These are phyloP conservation scores for Tapirus indicus DNA, from an alignment of 2,797 vertebrate species.

Conservation along the genomic window DNA sequence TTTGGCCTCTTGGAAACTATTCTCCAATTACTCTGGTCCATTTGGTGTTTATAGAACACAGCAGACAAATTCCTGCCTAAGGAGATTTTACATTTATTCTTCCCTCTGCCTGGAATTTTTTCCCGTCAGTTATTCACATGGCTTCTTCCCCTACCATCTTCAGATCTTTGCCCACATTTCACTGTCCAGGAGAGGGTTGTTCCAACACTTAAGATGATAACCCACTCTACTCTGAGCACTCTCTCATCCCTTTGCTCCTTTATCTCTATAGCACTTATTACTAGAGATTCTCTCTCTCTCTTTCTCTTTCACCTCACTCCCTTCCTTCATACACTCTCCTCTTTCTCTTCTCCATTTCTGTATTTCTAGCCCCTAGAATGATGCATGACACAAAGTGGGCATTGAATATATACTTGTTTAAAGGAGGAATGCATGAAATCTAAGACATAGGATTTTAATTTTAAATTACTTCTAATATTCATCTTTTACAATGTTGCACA, in stretches of 20 bases:
- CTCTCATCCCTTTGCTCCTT: neutral
- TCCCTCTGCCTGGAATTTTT: neutral
- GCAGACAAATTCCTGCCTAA: neutral
- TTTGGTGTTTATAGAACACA: neutral
- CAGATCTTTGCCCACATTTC: neutral
- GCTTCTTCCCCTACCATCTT: neutral
- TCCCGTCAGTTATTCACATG: neutral
- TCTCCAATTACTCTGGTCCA: neutral
- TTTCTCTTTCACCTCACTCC: neutral
- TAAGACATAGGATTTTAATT: neutral
- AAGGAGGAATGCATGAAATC: neutral
- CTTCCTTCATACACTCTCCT: accelerated
- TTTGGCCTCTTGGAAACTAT: neutral
- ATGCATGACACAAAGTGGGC: neutral
- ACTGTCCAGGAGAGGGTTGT: neutral
- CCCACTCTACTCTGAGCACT: accelerated
- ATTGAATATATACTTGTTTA: neutral
- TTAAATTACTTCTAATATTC: neutral
- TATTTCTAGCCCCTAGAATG: neutral
- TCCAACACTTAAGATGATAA: neutral
- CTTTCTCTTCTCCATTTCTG: neutral
- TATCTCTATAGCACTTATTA: neutral
- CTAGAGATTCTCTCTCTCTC: neutral
- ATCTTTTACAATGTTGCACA: neutral
- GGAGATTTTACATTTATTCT: neutral